Base-by-base conservation (phyloP, 2,888 invertebrate species). In the Gymnocheta viridis region DNA sequence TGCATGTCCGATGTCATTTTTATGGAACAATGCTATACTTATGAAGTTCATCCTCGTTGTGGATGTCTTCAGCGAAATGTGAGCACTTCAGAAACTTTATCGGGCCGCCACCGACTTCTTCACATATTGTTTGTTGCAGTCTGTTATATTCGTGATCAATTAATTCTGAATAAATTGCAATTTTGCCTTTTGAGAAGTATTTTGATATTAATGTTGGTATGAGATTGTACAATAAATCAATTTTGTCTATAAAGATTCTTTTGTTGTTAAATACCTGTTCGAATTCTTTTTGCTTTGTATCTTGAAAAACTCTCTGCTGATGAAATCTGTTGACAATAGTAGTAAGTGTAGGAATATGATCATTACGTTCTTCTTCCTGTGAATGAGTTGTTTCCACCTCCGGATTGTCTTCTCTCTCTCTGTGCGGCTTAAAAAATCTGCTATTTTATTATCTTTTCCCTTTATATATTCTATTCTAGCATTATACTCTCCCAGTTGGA, bases 401-500 rank as follows among this genome's bases (percentile, higher is more conserved):
- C 35, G 17, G 17, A 17, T 32, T 32, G 32, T n/a, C n/a, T 22
- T 32, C 4, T 60, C 47, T 64, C 35, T 12, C 12, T 74, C 49
- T 54, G 12, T 32, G 22, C 60, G 60, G 14, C 44, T 60, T 24
- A 70, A 44, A 47, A 77, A 77, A 24, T 67, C 58, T n/a, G 66
- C 35, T 27, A 58, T 58, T 35, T 38, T 60, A 38, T 60, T 60
- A 24, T 62, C 62, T 22, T 24, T 62, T 38, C 60, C 69, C 27
- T 70, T 70, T 49, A 38, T 78, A 60, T 69, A 22, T 44, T 69
- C 60, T 47, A 62, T 62, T 60, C 17, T n/a, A n/a, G n/a, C n/a
- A n/a, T n/a, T n/a, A n/a, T n/a, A n/a, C n/a, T 77, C 77, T 6
- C 67, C 67, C 10, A 78, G n/a, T 35, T 35, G 27, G 14, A 78